Percentiles rank a stretch among this genome's conserved stretches.
These are phyloP conservation scores for Probosciger aterrimus DNA, from an alignment of 2,113 vertebrate genomes.

Conservation along the genomic window DNA sequence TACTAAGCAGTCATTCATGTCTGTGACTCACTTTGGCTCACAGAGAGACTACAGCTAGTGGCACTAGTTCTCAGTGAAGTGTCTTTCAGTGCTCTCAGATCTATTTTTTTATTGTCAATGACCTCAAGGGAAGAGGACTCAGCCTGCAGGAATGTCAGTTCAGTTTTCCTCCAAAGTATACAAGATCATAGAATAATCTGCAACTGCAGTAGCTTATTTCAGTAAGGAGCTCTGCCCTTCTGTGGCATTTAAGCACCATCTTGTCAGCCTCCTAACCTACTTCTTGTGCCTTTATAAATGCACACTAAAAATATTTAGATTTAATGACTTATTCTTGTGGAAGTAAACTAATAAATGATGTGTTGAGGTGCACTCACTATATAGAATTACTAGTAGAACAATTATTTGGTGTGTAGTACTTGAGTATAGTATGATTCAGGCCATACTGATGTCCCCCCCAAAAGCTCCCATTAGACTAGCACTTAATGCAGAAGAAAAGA, in stretches of 20 bases:
- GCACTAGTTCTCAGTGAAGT: not conserved
- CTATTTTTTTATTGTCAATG: not conserved
- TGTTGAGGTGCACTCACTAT: not conserved
- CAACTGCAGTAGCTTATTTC: not conserved
- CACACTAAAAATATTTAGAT: not conserved
- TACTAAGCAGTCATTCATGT: not conserved
- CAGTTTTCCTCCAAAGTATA: not conserved
- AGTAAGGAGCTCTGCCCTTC: not conserved
- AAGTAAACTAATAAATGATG: not conserved
- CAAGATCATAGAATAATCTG: not conserved
- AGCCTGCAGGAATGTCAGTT: not conserved
- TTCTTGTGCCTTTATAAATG: not conserved
- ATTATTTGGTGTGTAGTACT: not conserved
- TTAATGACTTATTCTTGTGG: rapidly evolving
- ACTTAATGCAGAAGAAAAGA: not conserved
- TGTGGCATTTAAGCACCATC: not conserved
- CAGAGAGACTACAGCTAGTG: not conserved
- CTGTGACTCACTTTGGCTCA: not conserved
- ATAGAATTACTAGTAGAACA: not conserved
- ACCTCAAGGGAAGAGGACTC: not conserved
- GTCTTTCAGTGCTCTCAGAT: not conserved
- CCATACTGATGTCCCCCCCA: not conserved
- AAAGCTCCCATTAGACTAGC: not conserved
- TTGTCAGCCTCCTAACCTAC: not conserved
- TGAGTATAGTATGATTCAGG: not conserved